Conservation (phyloP, 2,113 vertebrate genomes). For the Ceuthmochares aereus region DNA sequence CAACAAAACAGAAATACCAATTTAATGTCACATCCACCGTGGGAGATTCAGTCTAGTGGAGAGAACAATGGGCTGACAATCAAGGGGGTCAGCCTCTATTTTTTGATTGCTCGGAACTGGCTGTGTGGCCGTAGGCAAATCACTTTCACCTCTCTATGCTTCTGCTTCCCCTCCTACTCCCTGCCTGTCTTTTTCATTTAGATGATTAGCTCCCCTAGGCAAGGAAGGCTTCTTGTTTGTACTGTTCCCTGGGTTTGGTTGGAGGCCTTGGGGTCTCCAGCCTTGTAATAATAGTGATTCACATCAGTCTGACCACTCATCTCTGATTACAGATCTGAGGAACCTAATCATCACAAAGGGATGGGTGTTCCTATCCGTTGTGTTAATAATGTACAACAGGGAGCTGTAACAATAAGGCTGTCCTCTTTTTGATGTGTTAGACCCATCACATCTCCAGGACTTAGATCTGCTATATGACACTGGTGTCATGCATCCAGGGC, state of each 20-base stretch:
- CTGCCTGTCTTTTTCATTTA: conserved; percentile 56
- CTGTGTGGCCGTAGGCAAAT: conserved; percentile 46
- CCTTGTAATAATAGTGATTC: neutral
- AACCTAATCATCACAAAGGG: neutral
- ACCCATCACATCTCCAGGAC: neutral
- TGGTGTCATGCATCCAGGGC: neutral
- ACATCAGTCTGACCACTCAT: neutral
- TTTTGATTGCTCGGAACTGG: neutral
- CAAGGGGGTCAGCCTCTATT: conserved; percentile 51
- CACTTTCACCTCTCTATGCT: conserved; percentile 29
- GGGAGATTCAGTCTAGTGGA: conserved; percentile 26
- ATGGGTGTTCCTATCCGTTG: neutral
- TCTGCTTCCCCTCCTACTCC: conserved; percentile 13
- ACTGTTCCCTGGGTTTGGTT: neutral
- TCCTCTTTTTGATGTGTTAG: neutral
- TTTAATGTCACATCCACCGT: conserved; percentile 34
- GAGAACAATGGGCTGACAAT: conserved; percentile 52
- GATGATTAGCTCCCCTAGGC: conserved; percentile 23
- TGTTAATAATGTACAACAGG: neutral
- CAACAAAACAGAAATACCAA: conserved; percentile 36
- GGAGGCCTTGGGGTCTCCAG: conserved; percentile 1
- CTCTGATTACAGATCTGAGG: neutral
- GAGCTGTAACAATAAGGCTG: neutral
- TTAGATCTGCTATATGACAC: neutral
- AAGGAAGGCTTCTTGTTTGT: conserved; percentile 27